Base-by-base conservation (phyloP, 35 echinoderm and acorn worm species). In the Acanthaster planci region DNA sequence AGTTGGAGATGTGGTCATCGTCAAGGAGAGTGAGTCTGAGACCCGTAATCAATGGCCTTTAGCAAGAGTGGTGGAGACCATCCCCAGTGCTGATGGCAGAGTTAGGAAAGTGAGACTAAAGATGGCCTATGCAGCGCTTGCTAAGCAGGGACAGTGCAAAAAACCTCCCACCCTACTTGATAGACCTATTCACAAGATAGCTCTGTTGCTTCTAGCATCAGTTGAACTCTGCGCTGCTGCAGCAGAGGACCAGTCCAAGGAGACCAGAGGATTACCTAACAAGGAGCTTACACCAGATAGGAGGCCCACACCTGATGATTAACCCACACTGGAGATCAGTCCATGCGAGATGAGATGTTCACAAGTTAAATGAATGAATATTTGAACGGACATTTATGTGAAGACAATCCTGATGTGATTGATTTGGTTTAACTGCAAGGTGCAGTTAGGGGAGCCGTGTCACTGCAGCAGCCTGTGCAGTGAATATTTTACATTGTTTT, bases 1-100 rank as follows among this genome's bases (percentile, higher is more conserved):
- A 22, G 47, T 86, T 50, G 89, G 76, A 40, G 89, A 90, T 35
- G 50, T 90, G 3, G 89, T 90, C 31, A 86, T 90, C 16, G 16
- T 56, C 7, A 85, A 90, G 83, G 82, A 90, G 38, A 68, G 52
- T n/a, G 72, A 86, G 22, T 21, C 36, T n/a, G n/a, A n/a, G 5
- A 29, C 15, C 23, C 50, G 89, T 17, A 77, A 86, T 37, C 52
- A 79, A 39, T 90, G 89, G 89, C 55, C 23, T 17, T 19, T 90
- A 8, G 89, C 68, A 26, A 36, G 83, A 47, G 89, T 90, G 15
- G 16, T 47, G 2, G 77, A 86, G 31, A 75, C 77, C 1, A 85
- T 39, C 50, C 44, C 51, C 40, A 72, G 55, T 85, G 64, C 77
- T 9, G 89, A 90, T 35, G 83, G 53, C 15, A 44, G 47, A 37